Evolutionary conservation across 2,797 vertebrate species (phyloP).

Genomic region (Alectoris magna): DNA sequence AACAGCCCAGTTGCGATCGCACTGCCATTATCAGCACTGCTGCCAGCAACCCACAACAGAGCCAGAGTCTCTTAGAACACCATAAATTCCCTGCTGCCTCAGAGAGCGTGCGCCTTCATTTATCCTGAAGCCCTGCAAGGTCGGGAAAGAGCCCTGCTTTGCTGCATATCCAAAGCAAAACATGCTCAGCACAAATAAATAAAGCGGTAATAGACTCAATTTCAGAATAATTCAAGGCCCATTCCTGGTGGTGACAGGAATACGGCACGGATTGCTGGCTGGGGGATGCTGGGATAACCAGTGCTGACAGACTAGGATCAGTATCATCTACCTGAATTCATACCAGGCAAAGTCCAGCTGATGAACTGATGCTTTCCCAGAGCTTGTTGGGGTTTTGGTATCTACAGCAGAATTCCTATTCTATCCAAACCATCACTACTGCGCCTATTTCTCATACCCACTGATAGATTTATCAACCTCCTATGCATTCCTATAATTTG

Average conservation of each 20-base stretch:
- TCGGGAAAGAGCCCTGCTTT: slow-evolving; percentile 29
- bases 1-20: slow-evolving; percentile 36
- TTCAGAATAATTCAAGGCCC: slow-evolving; percentile 16
- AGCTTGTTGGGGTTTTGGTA: background rate
- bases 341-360: background rate
- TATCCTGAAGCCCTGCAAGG: slow-evolving; percentile 38
- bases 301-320: background rate
- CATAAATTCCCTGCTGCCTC: slow-evolving; percentile 60
- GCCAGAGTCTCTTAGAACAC: slow-evolving; percentile 51
- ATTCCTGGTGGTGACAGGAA: background rate
- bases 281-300: background rate
- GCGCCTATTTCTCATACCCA: background rate
- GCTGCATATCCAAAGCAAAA: slow-evolving; percentile 26
- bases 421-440: background rate
- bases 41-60: slow-evolving; percentile 45
- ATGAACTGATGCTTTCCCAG: background rate
- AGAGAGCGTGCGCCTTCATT: slow-evolving; percentile 39
- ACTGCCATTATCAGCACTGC: slow-evolving; percentile 46
- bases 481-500: background rate
- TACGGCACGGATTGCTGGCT: background rate
- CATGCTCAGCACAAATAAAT: background rate
- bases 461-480: background rate
- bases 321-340: background rate
- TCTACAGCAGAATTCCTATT: background rate
- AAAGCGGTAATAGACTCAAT: background rate